These are phyloP conservation scores for Orthonyx spaldingii DNA, from an alignment of 2,113 vertebrate genomes.

Conservation along the genomic window DNA sequence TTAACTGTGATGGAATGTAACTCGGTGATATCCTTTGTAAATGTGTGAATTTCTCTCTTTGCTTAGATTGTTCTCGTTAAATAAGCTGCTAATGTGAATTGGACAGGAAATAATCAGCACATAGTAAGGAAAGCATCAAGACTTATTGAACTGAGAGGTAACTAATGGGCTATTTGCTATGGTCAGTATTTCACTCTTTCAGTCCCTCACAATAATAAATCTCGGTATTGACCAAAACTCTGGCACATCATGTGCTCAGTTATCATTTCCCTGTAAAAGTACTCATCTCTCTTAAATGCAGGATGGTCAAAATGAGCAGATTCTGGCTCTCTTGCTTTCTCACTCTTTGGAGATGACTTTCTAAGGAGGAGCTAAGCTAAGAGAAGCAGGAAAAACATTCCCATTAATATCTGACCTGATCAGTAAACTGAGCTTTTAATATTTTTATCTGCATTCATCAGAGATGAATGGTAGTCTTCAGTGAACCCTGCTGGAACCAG, in stretches of 20 bases:
- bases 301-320: background rate
- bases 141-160: conserved; percentile 43
- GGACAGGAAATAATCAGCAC: conserved; percentile 51
- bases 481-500: conserved; percentile 30
- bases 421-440: conserved; percentile 27
- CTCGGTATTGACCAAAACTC: conserved; percentile 37
- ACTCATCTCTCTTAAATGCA: background rate
- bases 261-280: background rate
- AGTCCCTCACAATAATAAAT: conserved; percentile 21
- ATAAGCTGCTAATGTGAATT: conserved; percentile 53
- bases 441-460: background rate
- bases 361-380: background rate
- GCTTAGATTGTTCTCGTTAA: conserved; percentile 55
- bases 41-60: conserved; percentile 37
- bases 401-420: conserved; percentile 16
- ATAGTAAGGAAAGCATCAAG: conserved; percentile 36
- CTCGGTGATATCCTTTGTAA: conserved; percentile 25
- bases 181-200: conserved; percentile 45
- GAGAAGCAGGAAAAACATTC: background rate
- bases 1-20: conserved; percentile 52
- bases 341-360: background rate
- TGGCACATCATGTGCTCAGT: background rate
- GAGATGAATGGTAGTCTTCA: background rate
- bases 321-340: background rate
- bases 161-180: conserved; percentile 36